Conservation (phyloP, 2,888 invertebrate species). For the Apodemia zela region DNA sequence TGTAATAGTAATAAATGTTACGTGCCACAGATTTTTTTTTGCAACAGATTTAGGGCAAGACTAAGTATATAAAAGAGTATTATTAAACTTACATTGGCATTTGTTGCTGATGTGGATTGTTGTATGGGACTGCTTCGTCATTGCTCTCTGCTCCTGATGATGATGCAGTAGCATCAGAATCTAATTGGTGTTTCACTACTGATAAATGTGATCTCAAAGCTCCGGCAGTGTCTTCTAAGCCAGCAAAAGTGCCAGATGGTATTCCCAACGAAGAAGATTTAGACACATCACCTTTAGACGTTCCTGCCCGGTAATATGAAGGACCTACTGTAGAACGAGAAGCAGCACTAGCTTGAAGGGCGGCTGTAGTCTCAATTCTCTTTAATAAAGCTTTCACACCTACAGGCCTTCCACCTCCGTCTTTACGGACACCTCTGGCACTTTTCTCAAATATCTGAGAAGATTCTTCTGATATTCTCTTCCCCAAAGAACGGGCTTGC, state of each 20-base stretch:
- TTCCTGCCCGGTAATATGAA: slow-evolving; percentile 73
- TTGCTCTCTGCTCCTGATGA: slow-evolving; percentile 97
- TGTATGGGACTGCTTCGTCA: slow-evolving; percentile 91
- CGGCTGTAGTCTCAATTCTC: slow-evolving; percentile 64
- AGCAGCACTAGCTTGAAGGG: slow-evolving; percentile 66
- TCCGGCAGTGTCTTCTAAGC: slow-evolving; percentile 86
- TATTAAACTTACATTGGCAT: slow-evolving; percentile 87
- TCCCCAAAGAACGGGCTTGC: slow-evolving; percentile 87
- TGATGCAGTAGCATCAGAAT: slow-evolving; percentile 96
- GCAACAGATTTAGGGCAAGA: no score
- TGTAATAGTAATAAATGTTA: no score
- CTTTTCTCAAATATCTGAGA: slow-evolving; percentile 83
- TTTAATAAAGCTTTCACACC: slow-evolving; percentile 69
- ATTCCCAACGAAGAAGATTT: slow-evolving; percentile 81
- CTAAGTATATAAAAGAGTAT: no score
- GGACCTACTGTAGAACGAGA: slow-evolving; percentile 59
- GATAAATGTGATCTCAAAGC: slow-evolving; percentile 86
- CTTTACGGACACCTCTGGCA: slow-evolving; percentile 85
- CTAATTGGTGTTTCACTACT: slow-evolving; percentile 87
- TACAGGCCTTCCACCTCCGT: slow-evolving; percentile 66
- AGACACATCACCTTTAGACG: slow-evolving; percentile 88
- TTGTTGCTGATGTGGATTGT: slow-evolving; percentile 87
- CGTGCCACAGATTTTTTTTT: no score
- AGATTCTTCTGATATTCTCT: slow-evolving; percentile 89
- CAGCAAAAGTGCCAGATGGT: slow-evolving; percentile 84